Base-by-base conservation (phyloP, 2,888 invertebrate species). In the Crematogaster levior region DNA sequence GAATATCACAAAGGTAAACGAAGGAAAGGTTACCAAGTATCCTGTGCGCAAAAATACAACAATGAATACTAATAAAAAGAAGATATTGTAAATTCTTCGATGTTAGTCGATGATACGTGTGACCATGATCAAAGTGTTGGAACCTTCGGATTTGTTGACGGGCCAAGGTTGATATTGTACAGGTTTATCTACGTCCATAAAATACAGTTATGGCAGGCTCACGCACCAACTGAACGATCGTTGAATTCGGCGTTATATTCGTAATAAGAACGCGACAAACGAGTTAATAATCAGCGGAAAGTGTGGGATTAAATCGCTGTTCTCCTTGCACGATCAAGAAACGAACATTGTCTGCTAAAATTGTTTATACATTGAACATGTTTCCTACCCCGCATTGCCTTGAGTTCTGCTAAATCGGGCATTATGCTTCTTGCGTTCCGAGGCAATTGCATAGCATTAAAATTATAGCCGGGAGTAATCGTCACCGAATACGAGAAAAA, bases 151-250 rank as follows among this genome's bases (percentile, higher is more conserved):
- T 77, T 85, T 74, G 81, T 53, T 80, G 80, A 75, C 66, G 27
- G 75, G 82, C 80, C 88, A 88, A 86, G 88, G 88, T 83, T 84
- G 61, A 66, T 79, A 61, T 72, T 61, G 77, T 60, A 74, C 70
- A 43, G 75, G 74, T 84, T 89, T 90, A 84, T 83, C 87, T 75
- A 65, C 65, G 30, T 37, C 46, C 82, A 58, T 84, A 85, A 89
- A 86, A 79, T 46, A 46, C 75, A 34, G 56, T 88, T 82, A 84
- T 81, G 79, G 56, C 77, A 82, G 9, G 79, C 77, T 58, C 77
- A 74, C 80, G 70, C 58, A 15, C 40, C 63, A 30, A 27, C 27
- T 34, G 24, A 30, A 37, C n/a, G 48, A 34, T 66, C 53, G 27
- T 75, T 30, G 40, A 77, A 66, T 82, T 48, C 18, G 43, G 85